phyloP scores from a whole-genome alignment of 2,797 vertebrate species.

The Coregonus suidteri region DNA sequence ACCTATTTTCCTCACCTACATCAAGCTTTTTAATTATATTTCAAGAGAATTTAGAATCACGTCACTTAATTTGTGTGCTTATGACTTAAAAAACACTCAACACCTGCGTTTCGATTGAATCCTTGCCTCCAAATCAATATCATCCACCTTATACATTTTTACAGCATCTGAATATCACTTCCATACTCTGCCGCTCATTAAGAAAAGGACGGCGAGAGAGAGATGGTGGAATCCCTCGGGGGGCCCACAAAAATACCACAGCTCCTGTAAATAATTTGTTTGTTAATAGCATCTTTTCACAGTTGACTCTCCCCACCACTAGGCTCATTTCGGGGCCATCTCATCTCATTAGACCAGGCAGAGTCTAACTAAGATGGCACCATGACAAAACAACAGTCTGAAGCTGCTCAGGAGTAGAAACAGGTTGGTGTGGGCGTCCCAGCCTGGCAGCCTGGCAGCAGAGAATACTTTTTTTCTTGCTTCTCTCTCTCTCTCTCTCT shows the following conservation, averaged over 20 bases:
- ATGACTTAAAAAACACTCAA: constrained; percentile 14
- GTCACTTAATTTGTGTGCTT: constrained; percentile 2
- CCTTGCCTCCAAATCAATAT: constrained; percentile 15
- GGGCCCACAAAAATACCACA: constrained; percentile 45
- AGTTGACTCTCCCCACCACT: constrained; percentile 69
- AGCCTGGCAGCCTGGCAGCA: no score
- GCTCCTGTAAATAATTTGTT: constrained; percentile 71
- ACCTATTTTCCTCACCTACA: constrained; percentile 10
- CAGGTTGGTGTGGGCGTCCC: no score
- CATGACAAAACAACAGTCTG: constrained; percentile 57
- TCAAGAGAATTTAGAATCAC: background rate
- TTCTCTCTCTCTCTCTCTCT: constrained; percentile 24
- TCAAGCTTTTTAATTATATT: constrained; percentile 7
- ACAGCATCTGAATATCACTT: constrained; percentile 31
- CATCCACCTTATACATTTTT: constrained; percentile 12
- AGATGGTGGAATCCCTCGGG: constrained; percentile 32
- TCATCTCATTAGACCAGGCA: constrained; percentile 74
- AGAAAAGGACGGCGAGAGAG: background rate
- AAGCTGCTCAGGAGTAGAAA: background rate
- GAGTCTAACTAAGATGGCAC: constrained; percentile 61
- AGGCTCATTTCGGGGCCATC: constrained; percentile 75
- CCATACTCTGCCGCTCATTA: constrained; percentile 54
- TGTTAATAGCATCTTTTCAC: constrained; percentile 77
- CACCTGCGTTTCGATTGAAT: constrained; percentile 13
- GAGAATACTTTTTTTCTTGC: constrained; percentile 15